Percentiles rank a stretch among this genome's conserved stretches.
Conservation (phyloP, 2,113 vertebrate species). For the Cryptotis parvus region DNA sequence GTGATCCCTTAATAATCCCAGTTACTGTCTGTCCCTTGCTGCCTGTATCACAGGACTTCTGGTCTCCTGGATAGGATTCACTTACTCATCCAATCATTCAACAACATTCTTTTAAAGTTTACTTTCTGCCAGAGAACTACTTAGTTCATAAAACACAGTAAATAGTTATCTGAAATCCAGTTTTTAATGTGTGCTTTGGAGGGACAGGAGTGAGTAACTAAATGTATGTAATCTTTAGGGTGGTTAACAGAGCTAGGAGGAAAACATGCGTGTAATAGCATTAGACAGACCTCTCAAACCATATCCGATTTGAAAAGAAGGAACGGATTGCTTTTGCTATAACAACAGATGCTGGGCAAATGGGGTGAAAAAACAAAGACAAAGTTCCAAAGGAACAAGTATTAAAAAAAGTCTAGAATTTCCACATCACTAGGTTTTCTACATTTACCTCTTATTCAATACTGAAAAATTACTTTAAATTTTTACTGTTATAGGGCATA, state of each 20-base stretch:
- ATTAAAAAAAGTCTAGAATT: background rate
- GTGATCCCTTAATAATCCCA: background rate
- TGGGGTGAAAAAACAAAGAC: background rate
- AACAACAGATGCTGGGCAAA: accelerated
- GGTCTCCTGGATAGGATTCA: background rate
- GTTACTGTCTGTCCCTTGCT: too few relatives aligned
- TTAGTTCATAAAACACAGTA: background rate
- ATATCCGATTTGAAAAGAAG: background rate
- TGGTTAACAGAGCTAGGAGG: background rate
- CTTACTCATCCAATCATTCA: background rate
- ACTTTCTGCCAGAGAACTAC: background rate
- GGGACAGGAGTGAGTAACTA: background rate
- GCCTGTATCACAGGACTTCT: background rate
- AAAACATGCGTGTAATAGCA: background rate
- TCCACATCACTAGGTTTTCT: background rate
- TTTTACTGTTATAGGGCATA: too few relatives aligned
- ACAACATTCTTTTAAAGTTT: background rate
- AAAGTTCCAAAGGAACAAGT: background rate
- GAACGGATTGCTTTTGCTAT: background rate
- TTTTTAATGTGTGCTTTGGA: background rate
- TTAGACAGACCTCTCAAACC: background rate
- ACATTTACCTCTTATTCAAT: too few relatives aligned
- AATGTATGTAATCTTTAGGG: background rate
- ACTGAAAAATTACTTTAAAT: too few relatives aligned
- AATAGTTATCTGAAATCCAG: background rate